Conservation (phyloP, 2,797 vertebrate genomes). For the Coreius guichenoti region DNA sequence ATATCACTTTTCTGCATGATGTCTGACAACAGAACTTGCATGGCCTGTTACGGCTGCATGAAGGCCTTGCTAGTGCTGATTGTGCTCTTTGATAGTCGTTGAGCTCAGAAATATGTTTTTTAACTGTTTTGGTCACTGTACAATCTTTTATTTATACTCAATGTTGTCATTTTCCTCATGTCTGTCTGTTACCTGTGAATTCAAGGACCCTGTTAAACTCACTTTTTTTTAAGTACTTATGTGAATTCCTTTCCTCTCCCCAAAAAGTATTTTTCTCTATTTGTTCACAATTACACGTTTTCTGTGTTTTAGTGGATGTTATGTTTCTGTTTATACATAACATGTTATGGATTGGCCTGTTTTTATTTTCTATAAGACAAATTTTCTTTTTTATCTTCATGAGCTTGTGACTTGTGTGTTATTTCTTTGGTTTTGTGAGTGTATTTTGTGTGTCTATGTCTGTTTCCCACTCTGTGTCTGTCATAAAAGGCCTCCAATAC, state of each 20-base stretch:
- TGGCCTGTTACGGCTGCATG: slow-evolving; percentile 31
- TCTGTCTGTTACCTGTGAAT: slow-evolving; percentile 68
- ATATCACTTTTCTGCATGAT: slow-evolving; percentile 26
- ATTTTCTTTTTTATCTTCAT: slow-evolving; percentile 50
- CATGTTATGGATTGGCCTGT: slow-evolving; percentile 6
- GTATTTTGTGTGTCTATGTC: slow-evolving; percentile 51
- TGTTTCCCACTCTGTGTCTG: slow-evolving; percentile 43
- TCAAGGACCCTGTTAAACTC: slow-evolving; percentile 42
- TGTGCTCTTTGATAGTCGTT: slow-evolving; percentile 15
- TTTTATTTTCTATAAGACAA: slow-evolving; percentile 40
- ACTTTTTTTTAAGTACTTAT: neutral
- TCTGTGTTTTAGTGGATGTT: slow-evolving; percentile 19
- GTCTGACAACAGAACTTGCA: slow-evolving; percentile 28
- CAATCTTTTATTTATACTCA: slow-evolving; percentile 10
- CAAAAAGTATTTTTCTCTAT: neutral
- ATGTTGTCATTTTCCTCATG: slow-evolving; percentile 32
- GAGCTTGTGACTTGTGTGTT: slow-evolving; percentile 43
- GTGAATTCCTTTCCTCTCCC: too few relatives aligned
- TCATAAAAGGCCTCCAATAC: slow-evolving; percentile 19
- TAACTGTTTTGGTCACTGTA: slow-evolving; percentile 40
- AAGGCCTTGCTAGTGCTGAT: slow-evolving; percentile 12
- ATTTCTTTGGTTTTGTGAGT: slow-evolving; percentile 56
- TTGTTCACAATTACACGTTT: slow-evolving; percentile 7
- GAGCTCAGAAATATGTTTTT: slow-evolving; percentile 11
- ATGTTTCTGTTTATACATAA: slow-evolving; percentile 22